Conservation (phyloP, 2,113 vertebrate species). For the Crypturellus undulatus region DNA sequence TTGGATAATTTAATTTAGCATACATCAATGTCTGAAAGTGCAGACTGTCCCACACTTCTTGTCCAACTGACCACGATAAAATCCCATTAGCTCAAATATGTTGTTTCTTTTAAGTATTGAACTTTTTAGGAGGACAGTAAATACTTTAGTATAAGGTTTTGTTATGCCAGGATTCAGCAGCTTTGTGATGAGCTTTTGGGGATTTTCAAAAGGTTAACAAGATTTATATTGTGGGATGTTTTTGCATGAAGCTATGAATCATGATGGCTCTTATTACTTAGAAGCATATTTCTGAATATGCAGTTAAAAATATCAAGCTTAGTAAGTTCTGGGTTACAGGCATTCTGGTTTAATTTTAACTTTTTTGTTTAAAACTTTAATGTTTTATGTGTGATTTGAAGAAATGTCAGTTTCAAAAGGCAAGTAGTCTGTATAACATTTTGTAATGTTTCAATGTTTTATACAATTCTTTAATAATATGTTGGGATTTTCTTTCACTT, state of each 20-base stretch:
- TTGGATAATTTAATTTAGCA: conserved; percentile 17
- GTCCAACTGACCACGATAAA: conserved; percentile 20
- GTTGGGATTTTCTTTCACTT: not conserved
- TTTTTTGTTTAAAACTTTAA: not conserved
- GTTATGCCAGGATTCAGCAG: conserved; percentile 24
- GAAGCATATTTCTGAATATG: conserved; percentile 45
- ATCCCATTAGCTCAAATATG: not conserved
- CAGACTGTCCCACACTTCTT: not conserved
- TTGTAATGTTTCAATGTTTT: not conserved
- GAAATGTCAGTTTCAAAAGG: not conserved
- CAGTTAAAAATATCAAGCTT: conserved; percentile 62
- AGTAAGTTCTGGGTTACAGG: conserved; percentile 18
- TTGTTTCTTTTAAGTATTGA: conserved; percentile 41
- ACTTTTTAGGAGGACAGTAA: conserved; percentile 31
- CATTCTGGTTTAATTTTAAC: conserved; percentile 24
- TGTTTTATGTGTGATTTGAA: not conserved
- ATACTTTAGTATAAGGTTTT: conserved; percentile 50
- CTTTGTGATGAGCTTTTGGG: conserved; percentile 66
- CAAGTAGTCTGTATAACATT: not conserved
- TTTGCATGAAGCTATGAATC: conserved; percentile 73
- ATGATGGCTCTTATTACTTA: conserved; percentile 67
- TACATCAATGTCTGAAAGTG: not conserved
- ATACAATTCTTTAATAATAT: not conserved
- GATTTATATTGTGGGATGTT: conserved; percentile 73
- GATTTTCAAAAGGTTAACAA: conserved; percentile 74